These are phyloP conservation scores for Semibalanus balanoides DNA, from an alignment of 1,140 invertebrate species.

Conservation along the genomic window DNA sequence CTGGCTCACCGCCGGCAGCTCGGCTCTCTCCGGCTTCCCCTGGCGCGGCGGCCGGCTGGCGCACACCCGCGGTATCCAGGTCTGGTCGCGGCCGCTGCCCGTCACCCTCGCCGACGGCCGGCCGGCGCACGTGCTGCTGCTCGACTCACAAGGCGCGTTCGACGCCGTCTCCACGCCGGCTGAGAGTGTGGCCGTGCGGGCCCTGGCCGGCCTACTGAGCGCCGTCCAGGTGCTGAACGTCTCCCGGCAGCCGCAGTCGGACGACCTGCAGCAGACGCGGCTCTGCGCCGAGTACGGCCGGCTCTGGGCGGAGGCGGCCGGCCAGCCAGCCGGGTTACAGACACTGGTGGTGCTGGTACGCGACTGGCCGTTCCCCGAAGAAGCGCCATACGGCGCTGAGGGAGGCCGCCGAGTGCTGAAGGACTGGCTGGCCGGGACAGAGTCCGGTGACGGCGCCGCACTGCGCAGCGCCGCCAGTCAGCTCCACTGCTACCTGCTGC, in stretches of 20 bases:
- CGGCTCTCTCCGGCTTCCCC: not conserved
- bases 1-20: not conserved
- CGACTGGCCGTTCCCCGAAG: not conserved
- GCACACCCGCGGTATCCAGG: not conserved
- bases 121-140: not conserved
- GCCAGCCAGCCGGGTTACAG: too few species aligned
- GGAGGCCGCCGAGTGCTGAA: not conserved
- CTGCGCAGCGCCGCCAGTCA: too few species aligned
- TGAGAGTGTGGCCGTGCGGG: not conserved
- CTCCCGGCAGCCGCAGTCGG: not conserved
- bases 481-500: not conserved
- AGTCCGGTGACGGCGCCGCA: not conserved
- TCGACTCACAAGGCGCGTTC: not conserved
- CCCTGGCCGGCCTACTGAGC: constrained; percentile 12
- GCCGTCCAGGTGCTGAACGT: constrained; percentile 12
- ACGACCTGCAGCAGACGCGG: not conserved
- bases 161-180: not conserved
- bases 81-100: not conserved
- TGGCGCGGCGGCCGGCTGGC: not conserved
- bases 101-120: not conserved
- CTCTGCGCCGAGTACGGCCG: not conserved
- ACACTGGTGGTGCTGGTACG: not conserved
- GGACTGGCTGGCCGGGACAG: not conserved
- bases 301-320: not conserved
- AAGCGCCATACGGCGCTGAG: not conserved